Conservation (phyloP, 1,140 invertebrate species). For the Tetramorium simillimum region DNA sequence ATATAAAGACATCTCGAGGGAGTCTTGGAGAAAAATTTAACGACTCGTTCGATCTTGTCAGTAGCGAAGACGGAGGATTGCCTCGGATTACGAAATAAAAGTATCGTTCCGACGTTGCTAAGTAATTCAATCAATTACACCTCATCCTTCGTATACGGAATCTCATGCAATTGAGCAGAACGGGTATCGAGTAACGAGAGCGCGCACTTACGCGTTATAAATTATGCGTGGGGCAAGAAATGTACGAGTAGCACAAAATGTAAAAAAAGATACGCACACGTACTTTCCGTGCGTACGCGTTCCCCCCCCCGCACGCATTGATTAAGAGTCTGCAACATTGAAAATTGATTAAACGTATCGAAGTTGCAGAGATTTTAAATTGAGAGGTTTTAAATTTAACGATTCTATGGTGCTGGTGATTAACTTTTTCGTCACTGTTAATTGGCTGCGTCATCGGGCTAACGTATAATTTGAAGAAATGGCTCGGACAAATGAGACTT, state of each 20-base stretch:
- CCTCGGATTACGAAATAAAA: neutral
- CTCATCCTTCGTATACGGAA: neutral
- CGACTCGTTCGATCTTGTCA: neutral
- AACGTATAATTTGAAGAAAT: conserved; percentile 46
- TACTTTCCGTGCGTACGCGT: neutral
- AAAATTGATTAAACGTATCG: neutral
- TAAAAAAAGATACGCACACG: neutral
- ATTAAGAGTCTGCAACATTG: neutral
- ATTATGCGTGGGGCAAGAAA: neutral
- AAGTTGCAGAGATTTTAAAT: neutral
- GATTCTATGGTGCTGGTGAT: neutral
- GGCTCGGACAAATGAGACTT: conserved; percentile 21
- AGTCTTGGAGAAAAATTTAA: neutral
- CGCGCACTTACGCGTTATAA: neutral
- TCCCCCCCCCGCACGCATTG: neutral
- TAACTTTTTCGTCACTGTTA: conserved; percentile 16
- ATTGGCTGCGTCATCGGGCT: conserved; percentile 11
- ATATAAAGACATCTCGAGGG: neutral
- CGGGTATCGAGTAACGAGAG: neutral
- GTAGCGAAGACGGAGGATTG: neutral
- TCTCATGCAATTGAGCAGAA: conserved; percentile 10
- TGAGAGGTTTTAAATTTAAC: neutral
- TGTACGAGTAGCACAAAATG: neutral
- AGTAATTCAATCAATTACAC: conserved; percentile 6
- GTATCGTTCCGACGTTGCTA: neutral